These are phyloP conservation scores for Ryuthela nishihirai DNA, from an alignment of 2,888 invertebrate genomes.

Conservation along the genomic window DNA sequence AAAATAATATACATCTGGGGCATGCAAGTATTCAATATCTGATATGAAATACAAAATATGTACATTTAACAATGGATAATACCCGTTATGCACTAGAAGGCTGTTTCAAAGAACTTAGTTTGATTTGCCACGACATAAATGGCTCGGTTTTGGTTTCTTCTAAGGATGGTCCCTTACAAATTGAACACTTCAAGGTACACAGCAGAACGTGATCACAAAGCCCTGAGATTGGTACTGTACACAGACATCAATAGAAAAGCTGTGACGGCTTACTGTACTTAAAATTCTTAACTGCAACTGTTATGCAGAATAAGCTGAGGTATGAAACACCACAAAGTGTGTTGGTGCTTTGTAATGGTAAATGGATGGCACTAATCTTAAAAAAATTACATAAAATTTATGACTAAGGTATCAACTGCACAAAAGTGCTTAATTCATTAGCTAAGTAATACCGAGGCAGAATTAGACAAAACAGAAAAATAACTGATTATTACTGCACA, in stretches of 20 bases:
- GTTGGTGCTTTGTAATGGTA: too few relatives aligned
- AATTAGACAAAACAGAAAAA: too few relatives aligned
- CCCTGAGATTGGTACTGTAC: constrained; percentile 37
- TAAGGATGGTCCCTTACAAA: constrained; percentile 40
- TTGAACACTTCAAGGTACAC: constrained; percentile 40
- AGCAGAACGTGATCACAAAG: constrained; percentile 38
- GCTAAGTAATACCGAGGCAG: too few relatives aligned
- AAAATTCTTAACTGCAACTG: too few relatives aligned
- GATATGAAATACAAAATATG: constrained; percentile 40
- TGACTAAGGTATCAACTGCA: too few relatives aligned
- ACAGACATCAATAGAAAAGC: constrained; percentile 17
- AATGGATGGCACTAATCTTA: too few relatives aligned
- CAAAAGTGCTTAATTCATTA: too few relatives aligned
- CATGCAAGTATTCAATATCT: constrained; percentile 37
- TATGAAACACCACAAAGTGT: background rate
- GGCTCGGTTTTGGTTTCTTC: constrained; percentile 35
- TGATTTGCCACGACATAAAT: constrained; percentile 35
- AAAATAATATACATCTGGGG: constrained; percentile 40
- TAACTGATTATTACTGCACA: too few relatives aligned
- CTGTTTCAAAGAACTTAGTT: constrained; percentile 38
- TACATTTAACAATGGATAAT: constrained; percentile 37
- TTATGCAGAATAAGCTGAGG: background rate
- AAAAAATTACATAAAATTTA: too few relatives aligned
- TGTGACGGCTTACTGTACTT: too few relatives aligned
- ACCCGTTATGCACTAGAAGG: constrained; percentile 39